These are phyloP conservation scores for Amiota minor DNA, from an alignment of 2,888 invertebrate genomes.

Conservation along the genomic window DNA sequence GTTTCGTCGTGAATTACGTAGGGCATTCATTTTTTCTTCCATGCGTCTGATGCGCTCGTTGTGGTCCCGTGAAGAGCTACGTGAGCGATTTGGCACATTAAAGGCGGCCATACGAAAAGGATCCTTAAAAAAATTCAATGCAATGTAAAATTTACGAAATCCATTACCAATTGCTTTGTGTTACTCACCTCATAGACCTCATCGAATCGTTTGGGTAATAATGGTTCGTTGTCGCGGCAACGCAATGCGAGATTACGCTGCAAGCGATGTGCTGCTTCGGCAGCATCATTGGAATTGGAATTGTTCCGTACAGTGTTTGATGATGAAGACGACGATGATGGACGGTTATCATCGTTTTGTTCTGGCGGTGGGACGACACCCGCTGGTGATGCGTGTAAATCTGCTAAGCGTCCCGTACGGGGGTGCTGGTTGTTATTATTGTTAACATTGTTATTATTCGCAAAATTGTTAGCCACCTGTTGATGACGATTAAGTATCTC, in stretches of 20 bases:
- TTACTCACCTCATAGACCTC: conserved; percentile 70
- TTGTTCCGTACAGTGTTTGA: conserved; percentile 39
- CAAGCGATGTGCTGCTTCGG: conserved; percentile 71
- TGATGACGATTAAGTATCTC: conserved; percentile 68
- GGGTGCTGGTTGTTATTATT: conserved; percentile 66
- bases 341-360: conserved; percentile 48
- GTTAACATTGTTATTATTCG: conserved; percentile 65
- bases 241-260: conserved; percentile 72
- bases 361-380: conserved; percentile 48
- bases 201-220: conserved; percentile 72
- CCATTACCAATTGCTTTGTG: conserved; percentile 8
- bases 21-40: conserved; percentile 77
- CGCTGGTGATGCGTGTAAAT: conserved; percentile 54
- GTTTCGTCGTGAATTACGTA: conserved; percentile 69
- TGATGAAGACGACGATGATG: conserved; percentile 11
- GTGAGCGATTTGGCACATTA: conserved; percentile 71
- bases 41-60: conserved; percentile 79
- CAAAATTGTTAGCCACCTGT: conserved; percentile 61
- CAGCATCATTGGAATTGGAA: conserved; percentile 59
- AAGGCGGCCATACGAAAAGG: conserved; percentile 78
- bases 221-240: conserved; percentile 70
- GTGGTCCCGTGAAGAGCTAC: conserved; percentile 77
- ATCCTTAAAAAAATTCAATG: conserved; percentile 56
- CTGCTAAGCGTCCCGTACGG: conserved; percentile 62
- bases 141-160: background rate